Evolutionary conservation across 2,797 vertebrate genomes (phyloP), one percentile per base, ranked within the genome.

Genomic region (Chloroceryle inda): DNA sequence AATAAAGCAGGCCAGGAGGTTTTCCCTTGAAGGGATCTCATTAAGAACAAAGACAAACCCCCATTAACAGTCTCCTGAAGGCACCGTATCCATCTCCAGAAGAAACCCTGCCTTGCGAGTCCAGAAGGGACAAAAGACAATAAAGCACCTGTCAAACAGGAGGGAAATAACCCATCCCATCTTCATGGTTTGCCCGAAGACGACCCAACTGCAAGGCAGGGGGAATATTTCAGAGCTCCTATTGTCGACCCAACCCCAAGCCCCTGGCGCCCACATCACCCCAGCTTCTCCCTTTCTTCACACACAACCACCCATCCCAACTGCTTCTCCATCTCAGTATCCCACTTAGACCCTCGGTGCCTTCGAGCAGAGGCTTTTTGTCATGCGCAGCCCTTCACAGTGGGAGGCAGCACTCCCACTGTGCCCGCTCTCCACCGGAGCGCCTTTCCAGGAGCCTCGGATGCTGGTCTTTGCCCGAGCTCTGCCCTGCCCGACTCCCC

Each of bases 1-100:
- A 96, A 97, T 94, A 97, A 97, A 96, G 44, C 23, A 11, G 94
- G 94, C 93, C 94, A 93, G 79, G 63, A 97, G 93, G 93, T 92
- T 97, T 96, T 96, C 83, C 94, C 95, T 95, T 88, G 85, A 97
- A 97, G 94, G 94, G 95, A 96, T 95, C 94, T 97, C 97, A 98
- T 97, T 98, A 98, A 96, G 93, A 97, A 96, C 96, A 96, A 98
- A 98, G 91, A 92, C 87, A 97, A 97, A 89, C 45, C 33, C 67
- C 81, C 79, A 96, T 96, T 96, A 97, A 91, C 85, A 91, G 91
- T 88, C 94, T 97, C 93, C 92, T 96, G 33, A 29, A 97, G 96
- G 89, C 29, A 4, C 22, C 2, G 0, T 68, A 85, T 94, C 94
- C 91, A 88, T 97, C 97, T 97, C 89, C 49, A 82, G 95, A 97